Conservation (phyloP, 1,140 invertebrate species). For the Bombus pyrosoma region DNA sequence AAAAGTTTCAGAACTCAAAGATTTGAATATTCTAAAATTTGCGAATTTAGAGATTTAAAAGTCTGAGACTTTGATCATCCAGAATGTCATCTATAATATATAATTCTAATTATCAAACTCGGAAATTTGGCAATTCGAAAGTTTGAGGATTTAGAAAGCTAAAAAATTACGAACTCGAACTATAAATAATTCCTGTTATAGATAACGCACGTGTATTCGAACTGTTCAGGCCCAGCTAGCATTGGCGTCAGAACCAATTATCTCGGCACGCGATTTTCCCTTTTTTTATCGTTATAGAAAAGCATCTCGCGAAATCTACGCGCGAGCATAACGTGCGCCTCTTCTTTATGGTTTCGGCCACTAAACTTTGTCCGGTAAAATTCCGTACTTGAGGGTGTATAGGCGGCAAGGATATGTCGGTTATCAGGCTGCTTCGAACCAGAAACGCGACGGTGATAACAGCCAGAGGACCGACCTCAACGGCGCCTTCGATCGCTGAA, state of each 20-base stretch:
- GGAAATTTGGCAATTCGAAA: background rate
- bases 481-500: slow-evolving; percentile 41
- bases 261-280: background rate
- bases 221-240: background rate
- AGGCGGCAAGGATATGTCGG: slow-evolving; percentile 55
- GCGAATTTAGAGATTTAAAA: background rate
- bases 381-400: slow-evolving; percentile 59
- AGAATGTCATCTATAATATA: too few species aligned
- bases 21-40: background rate
- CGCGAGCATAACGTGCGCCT: background rate
- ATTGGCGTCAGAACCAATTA: background rate
- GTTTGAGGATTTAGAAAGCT: background rate
- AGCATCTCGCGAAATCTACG: slow-evolving; percentile 26
- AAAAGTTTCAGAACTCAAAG: background rate
- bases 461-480: slow-evolving; percentile 52
- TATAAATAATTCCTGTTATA: background rate
- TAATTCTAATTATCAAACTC: too few species aligned
- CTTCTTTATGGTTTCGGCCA: slow-evolving; percentile 48
- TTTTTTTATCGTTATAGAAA: slow-evolving; percentile 4
- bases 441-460: slow-evolving; percentile 59
- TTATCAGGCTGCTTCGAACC: slow-evolving; percentile 66
- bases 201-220: background rate
- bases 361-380: slow-evolving; percentile 69
- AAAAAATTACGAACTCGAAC: background rate
- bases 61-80: too few species aligned